Percentiles rank a stretch among this genome's conserved stretches.
phyloP scores from a whole-genome alignment of 2,113 vertebrate genomes.

The Anguilla rostrata region DNA sequence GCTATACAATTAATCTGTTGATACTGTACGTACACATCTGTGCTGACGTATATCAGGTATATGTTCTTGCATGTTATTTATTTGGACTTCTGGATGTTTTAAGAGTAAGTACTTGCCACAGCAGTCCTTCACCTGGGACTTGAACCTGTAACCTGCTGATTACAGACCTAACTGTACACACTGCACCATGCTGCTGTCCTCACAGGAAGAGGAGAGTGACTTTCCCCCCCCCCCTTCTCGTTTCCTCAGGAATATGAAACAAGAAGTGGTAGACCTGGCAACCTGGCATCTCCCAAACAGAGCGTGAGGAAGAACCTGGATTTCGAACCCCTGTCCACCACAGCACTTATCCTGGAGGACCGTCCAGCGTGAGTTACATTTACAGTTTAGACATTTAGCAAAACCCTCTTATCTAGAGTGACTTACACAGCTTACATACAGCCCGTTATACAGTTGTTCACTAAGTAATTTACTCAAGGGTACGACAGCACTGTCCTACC shows the following conservation, averaged over 20 bases:
- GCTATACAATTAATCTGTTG: too few species aligned
- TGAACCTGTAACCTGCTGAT: neutral
- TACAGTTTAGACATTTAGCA: neutral
- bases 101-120: neutral
- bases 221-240: neutral
- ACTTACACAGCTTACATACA: too few species aligned
- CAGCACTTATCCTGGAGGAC: constrained; percentile 91
- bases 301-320: constrained; percentile 90
- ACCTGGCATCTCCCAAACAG: constrained; percentile 83
- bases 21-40: neutral
- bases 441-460: neutral
- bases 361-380: constrained; percentile 84
- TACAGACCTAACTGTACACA: neutral
- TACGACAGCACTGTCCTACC: too few species aligned
- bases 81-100: neutral
- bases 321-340: constrained; percentile 95
- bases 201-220: neutral
- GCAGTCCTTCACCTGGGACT: neutral
- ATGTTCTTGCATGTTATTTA: neutral
- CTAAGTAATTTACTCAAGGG: too few species aligned
- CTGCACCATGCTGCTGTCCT: neutral
- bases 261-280: constrained; percentile 78
- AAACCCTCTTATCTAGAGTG: neutral
- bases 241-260: constrained; percentile 90
- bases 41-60: neutral